Percentiles rank a stretch among this genome's conserved stretches.
These are phyloP conservation scores for Metridium senile DNA, from an alignment of 92 coral and sea anemone species.

Conservation along the genomic window DNA sequence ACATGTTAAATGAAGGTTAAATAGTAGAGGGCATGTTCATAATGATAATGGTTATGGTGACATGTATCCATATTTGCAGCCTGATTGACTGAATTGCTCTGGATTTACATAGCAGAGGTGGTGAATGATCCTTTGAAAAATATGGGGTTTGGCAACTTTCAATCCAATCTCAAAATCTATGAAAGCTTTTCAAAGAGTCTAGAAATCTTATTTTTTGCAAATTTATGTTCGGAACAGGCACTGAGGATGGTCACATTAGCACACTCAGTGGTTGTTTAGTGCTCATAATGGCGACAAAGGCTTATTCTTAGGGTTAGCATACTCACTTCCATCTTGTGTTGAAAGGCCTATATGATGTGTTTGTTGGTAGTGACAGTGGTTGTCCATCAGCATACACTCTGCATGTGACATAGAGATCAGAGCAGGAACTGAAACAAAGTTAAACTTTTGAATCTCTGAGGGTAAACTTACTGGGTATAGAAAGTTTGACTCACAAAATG, in stretches of 20 bases:
- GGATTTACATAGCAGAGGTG: neutral
- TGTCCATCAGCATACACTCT: conserved; percentile 94
- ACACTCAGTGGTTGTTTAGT: neutral
- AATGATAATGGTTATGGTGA: neutral
- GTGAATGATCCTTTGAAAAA: neutral
- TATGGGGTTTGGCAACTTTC: too few relatives aligned
- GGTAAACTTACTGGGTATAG: neutral
- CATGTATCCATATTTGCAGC: neutral
- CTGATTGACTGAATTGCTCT: neutral
- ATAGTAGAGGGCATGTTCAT: neutral
- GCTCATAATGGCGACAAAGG: neutral
- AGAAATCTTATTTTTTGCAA: too few relatives aligned
- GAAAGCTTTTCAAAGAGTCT: too few relatives aligned
- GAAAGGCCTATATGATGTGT: conserved; percentile 93
- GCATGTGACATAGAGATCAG: conserved; percentile 97
- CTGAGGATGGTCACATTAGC: too few relatives aligned
- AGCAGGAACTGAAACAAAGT: conserved; percentile 72
- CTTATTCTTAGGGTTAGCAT: neutral
- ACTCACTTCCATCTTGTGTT: conserved; percentile 99
- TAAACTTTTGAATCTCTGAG: too few relatives aligned
- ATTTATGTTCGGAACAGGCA: too few relatives aligned
- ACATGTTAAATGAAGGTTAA: neutral
- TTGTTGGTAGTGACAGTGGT: conserved; percentile 93
- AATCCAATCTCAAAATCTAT: too few relatives aligned
- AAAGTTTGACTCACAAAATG: neutral